Conservation (phyloP, 2,113 vertebrate species). For the Lophius piscatorius region DNA sequence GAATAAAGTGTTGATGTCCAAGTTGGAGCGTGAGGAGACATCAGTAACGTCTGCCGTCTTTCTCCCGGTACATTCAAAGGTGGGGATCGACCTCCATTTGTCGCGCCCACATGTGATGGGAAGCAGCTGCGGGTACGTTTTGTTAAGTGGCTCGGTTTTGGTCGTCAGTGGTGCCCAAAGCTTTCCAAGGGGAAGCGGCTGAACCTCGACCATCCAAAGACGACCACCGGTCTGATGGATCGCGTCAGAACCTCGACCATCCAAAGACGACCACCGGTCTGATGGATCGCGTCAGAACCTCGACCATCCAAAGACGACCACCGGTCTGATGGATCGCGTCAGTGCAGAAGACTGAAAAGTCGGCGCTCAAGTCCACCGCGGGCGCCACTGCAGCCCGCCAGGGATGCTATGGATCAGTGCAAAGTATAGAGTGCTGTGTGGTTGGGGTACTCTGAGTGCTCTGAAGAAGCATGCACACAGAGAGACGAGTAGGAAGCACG, state of each 20-base stretch:
- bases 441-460: slow-evolving; percentile 76
- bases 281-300: slow-evolving; percentile 76
- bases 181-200: slow-evolving; percentile 52
- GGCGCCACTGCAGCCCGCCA: slow-evolving; percentile 38
- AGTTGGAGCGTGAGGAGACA: slow-evolving; percentile 31
- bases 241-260: no score
- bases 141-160: slow-evolving; percentile 66
- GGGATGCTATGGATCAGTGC: slow-evolving; percentile 79
- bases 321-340: slow-evolving; percentile 72
- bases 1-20: slow-evolving; percentile 13
- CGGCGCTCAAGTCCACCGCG: slow-evolving; percentile 11
- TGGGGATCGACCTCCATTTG: slow-evolving; percentile 37
- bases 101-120: slow-evolving; percentile 19
- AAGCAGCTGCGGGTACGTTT: slow-evolving; percentile 68
- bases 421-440: slow-evolving; percentile 79
- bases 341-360: slow-evolving; percentile 68
- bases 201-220: slow-evolving; percentile 62
- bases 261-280: slow-evolving; percentile 70
- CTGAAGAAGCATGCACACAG: slow-evolving; percentile 80
- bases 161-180: slow-evolving; percentile 59
- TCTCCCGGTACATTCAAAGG: slow-evolving; percentile 68
- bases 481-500: slow-evolving; percentile 78
- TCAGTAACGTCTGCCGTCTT: slow-evolving; percentile 32
- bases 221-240: slow-evolving; percentile 71
- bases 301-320: no score